Conservation (phyloP, 2,888 invertebrate genomes). For the Laothoe populi region DNA sequence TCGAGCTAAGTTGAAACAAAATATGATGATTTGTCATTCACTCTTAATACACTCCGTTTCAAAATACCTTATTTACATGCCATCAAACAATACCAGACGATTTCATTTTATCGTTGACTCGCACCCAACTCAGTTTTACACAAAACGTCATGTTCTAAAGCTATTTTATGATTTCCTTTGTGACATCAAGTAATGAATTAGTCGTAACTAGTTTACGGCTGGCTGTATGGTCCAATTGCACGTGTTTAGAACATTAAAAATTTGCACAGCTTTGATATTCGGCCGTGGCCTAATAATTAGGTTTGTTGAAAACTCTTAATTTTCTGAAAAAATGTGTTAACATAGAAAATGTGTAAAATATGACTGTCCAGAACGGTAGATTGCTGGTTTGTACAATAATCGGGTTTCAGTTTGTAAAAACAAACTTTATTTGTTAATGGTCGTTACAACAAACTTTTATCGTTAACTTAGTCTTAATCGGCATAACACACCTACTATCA, state of each 20-base stretch:
- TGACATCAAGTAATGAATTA: constrained; percentile 53
- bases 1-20: no score
- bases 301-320: constrained; percentile 14
- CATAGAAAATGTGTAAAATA: background rate
- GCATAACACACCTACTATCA: no score
- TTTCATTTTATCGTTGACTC: background rate
- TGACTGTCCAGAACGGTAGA: background rate
- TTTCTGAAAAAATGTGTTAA: background rate
- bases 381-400: background rate
- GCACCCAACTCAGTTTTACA: background rate
- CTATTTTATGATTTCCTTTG: constrained; percentile 57
- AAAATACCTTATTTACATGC: background rate
- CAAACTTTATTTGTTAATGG: no score
- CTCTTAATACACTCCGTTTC: background rate
- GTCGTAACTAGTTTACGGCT: constrained; percentile 39
- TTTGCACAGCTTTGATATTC: constrained; percentile 31
- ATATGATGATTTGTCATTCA: background rate
- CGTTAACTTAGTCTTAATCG: no score
- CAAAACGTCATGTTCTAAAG: constrained; percentile 14
- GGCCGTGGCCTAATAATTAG: constrained; percentile 24
- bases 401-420: background rate
- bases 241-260: constrained; percentile 23
- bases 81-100: background rate
- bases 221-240: constrained; percentile 31
- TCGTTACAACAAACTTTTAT: no score